Conservation (phyloP, 1,140 invertebrate genomes). For the Drosophila yakuba region DNA sequence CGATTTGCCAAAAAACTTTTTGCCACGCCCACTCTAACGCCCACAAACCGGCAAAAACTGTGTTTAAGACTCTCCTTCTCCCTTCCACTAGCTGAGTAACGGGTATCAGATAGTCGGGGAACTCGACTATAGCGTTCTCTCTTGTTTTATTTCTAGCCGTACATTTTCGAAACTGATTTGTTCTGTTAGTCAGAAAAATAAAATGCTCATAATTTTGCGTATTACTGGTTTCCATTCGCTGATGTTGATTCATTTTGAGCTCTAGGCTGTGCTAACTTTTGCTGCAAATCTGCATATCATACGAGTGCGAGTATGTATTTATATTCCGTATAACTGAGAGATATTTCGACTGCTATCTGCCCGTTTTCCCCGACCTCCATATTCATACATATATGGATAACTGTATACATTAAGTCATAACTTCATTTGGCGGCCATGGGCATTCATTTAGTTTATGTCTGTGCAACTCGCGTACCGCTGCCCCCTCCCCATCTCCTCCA, state of each 20-base stretch:
- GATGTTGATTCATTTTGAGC: not conserved
- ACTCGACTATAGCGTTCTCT: too few species aligned
- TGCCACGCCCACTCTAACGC: too few species aligned
- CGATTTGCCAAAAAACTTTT: too few species aligned
- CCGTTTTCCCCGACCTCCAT: not conserved
- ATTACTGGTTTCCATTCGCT: not conserved
- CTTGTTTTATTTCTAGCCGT: too few species aligned
- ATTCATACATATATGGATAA: not conserved
- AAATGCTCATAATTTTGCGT: not conserved
- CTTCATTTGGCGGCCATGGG: constrained; percentile 66
- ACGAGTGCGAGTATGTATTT: too few species aligned
- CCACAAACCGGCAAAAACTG: too few species aligned
- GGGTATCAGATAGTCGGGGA: too few species aligned
- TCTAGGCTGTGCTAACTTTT: not conserved
- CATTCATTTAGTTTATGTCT: constrained; percentile 71
- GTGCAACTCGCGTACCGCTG: constrained; percentile 29
- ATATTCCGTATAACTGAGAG: constrained; percentile 1
- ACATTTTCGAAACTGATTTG: not conserved
- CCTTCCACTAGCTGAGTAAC: too few species aligned
- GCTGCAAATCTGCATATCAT: constrained; percentile 4
- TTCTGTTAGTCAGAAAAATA: not conserved
- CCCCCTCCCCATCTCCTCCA: constrained; percentile 1
- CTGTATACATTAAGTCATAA: constrained; percentile 75
- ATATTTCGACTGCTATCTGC: constrained; percentile 6
- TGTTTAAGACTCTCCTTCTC: too few species aligned